Evolutionary conservation across 1,140 invertebrate species (phyloP).

Genomic region (Cotesia vestalis): DNA sequence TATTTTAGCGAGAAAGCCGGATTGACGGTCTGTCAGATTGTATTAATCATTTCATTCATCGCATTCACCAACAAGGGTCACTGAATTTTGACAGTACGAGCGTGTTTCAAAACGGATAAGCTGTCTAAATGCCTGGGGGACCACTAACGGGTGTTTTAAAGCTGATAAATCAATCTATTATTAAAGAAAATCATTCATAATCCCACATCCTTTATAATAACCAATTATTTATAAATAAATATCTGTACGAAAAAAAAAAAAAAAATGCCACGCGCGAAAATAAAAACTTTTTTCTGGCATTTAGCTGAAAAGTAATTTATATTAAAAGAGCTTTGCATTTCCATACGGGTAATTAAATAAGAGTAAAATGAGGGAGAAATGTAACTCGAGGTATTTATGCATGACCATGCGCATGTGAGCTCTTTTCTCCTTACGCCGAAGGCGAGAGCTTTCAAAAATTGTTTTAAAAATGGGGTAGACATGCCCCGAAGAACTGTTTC

Average conservation of each 20-base stretch:
- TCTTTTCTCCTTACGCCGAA: constrained; percentile 30
- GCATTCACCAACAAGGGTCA: background rate
- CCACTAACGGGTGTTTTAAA: no score
- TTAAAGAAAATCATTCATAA: no score
- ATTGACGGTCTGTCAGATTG: constrained; percentile 26
- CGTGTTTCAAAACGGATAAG: constrained; percentile 4
- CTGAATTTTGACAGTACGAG: constrained; percentile 4
- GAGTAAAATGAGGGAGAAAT: background rate
- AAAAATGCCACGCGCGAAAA: no score
- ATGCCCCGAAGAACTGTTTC: constrained; percentile 39
- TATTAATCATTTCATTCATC: constrained; percentile 21
- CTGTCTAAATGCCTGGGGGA: no score
- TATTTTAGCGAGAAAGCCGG: constrained; percentile 24
- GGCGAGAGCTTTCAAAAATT: constrained; percentile 33
- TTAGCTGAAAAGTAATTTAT: no score
- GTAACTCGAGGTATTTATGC: constrained; percentile 30
- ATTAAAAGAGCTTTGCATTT: no score
- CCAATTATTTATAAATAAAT: no score
- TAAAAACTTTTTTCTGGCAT: no score
- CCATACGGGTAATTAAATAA: no score
- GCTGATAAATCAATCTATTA: no score
- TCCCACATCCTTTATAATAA: no score
- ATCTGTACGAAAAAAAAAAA: no score
- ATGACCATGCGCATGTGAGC: constrained; percentile 21
- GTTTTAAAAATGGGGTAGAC: constrained; percentile 14